These are phyloP conservation scores for Heptranchias perlo DNA, from an alignment of 2,113 vertebrate genomes.

Conservation along the genomic window DNA sequence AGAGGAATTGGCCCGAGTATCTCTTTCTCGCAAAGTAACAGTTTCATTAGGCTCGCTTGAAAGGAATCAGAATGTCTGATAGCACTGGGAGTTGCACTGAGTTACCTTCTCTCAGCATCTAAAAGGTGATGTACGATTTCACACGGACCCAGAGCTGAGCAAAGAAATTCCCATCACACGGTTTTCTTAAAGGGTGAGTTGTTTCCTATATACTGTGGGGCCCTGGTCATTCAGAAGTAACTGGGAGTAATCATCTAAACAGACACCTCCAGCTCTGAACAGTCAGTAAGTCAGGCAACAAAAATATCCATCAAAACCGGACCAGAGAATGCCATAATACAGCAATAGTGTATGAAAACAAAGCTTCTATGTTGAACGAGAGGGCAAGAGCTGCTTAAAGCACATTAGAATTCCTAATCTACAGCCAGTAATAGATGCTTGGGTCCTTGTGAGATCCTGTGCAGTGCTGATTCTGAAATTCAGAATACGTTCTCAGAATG, in stretches of 20 bases:
- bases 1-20: not conserved
- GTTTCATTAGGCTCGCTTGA: not conserved
- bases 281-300: constrained; percentile 10
- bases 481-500: not conserved
- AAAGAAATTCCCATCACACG: not conserved
- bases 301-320: not conserved
- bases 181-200: not conserved
- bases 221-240: not conserved
- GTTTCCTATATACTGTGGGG: not conserved
- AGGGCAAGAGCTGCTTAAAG: not conserved
- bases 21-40: not conserved
- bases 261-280: not conserved
- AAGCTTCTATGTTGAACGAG: not conserved
- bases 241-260: not conserved
- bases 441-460: not conserved
- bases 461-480: not conserved
- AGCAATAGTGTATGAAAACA: not conserved
- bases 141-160: not conserved
- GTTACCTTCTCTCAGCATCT: not conserved
- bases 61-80: not conserved
- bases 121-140: not conserved
- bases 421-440: not conserved
- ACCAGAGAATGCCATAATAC: not conserved
- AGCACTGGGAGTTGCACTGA: not conserved
- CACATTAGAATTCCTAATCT: not conserved